phyloP scores from a whole-genome alignment of 1,140 invertebrate species.

The Trichomalopsis sarcophagae region DNA sequence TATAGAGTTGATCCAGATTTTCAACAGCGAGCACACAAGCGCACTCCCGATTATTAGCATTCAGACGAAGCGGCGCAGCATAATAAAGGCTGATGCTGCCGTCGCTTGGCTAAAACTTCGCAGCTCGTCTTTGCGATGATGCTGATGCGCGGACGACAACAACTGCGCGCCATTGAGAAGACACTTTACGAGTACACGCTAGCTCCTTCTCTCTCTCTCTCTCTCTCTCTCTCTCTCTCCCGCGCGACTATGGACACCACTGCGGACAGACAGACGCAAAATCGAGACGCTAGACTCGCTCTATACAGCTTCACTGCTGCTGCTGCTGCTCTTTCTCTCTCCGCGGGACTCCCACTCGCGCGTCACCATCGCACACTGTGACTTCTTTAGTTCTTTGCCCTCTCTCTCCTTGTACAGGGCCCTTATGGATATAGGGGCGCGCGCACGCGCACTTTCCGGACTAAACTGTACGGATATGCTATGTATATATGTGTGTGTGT shows the following conservation, averaged over 20 bases:
- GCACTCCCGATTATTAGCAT: neutral
- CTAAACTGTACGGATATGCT: neutral
- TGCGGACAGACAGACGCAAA: neutral
- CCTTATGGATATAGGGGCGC: neutral
- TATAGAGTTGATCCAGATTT: neutral
- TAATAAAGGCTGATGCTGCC: neutral
- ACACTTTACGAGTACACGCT: too few species aligned
- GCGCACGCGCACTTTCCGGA: constrained; percentile 16
- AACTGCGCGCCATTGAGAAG: neutral
- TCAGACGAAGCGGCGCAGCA: neutral
- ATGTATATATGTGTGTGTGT: too few species aligned
- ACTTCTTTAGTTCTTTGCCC: constrained; percentile 3
- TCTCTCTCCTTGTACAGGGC: neutral
- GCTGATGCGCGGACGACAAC: too few species aligned
- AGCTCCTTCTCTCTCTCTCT: too few species aligned
- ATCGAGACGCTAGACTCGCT: neutral
- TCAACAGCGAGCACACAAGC: too few species aligned
- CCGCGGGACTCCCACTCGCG: neutral
- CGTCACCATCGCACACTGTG: neutral
- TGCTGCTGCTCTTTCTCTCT: neutral
- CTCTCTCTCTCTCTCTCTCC: too few species aligned
- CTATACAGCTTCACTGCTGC: neutral
- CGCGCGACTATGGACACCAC: neutral
- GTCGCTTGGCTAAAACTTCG: neutral
- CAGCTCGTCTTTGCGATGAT: neutral